Conservation (phyloP, 2,797 vertebrate genomes). For the Aldrovandia affinis region DNA sequence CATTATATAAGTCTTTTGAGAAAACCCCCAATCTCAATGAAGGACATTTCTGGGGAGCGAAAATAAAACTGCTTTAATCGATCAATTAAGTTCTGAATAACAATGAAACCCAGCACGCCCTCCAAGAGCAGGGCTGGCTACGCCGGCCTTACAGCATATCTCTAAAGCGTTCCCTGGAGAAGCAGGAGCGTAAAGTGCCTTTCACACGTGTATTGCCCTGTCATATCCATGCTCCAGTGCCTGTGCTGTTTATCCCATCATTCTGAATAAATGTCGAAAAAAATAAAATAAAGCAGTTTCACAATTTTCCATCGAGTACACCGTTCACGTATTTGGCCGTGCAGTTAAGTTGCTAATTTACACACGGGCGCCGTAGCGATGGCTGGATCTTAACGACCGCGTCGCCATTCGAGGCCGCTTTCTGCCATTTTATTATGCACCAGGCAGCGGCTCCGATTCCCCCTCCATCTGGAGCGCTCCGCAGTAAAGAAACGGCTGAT, state of each 20-base stretch:
- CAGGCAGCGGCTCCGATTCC: slow-evolving; percentile 56
- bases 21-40: too few species aligned
- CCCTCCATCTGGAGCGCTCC: slow-evolving; percentile 55
- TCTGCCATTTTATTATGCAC: slow-evolving; percentile 56
- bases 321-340: not conserved
- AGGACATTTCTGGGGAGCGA: too few species aligned
- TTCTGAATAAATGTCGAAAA: not conserved
- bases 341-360: slow-evolving; percentile 34
- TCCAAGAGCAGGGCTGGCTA: too few species aligned
- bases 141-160: too few species aligned
- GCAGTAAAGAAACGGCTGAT: slow-evolving; percentile 59
- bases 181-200: too few species aligned
- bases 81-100: too few species aligned
- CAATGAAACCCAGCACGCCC: too few species aligned
- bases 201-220: not conserved
- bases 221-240: not conserved
- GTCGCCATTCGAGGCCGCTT: slow-evolving; percentile 49
- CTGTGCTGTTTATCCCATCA: not conserved
- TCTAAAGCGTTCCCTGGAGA: not conserved
- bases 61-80: too few species aligned
- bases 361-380: slow-evolving; percentile 49
- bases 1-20: too few species aligned
- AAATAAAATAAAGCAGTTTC: not conserved
- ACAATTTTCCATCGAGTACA: not conserved
- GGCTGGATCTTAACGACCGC: slow-evolving; percentile 53